phyloP scores from a whole-genome alignment of 2,888 invertebrate genomes.

The Patella pellucida region DNA sequence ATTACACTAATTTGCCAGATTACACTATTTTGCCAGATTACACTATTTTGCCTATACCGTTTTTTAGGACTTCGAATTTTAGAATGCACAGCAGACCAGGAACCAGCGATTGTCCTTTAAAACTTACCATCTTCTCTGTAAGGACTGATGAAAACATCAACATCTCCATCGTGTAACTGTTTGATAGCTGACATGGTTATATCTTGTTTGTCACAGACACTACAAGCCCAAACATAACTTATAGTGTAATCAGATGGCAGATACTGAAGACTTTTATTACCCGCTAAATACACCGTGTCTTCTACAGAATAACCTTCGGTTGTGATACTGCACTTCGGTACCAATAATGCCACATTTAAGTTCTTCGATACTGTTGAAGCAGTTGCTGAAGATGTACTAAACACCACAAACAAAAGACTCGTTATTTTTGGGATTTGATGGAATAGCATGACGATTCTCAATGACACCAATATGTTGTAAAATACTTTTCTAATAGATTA shows the following conservation, averaged over 20 bases:
- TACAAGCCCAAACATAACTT: conserved; percentile 3
- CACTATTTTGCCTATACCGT: too few species aligned
- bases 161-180: background rate
- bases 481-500: too few species aligned
- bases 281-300: background rate
- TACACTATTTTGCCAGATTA: too few species aligned
- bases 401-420: too few species aligned
- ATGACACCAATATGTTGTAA: too few species aligned
- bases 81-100: too few species aligned
- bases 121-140: background rate
- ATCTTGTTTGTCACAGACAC: background rate
- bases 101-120: background rate
- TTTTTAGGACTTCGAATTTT: too few species aligned
- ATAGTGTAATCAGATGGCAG: background rate
- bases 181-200: background rate
- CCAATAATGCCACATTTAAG: background rate
- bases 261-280: background rate
- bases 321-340: background rate
- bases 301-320: background rate
- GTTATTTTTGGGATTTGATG: too few species aligned
- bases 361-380: background rate
- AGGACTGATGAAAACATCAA: background rate
- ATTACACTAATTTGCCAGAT: too few species aligned
- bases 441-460: too few species aligned
- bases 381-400: too few species aligned